Percentiles rank a stretch among this genome's conserved stretches.
Evolutionary conservation across 2,888 invertebrate species (phyloP).

Genomic region (Meganola albula): DNA sequence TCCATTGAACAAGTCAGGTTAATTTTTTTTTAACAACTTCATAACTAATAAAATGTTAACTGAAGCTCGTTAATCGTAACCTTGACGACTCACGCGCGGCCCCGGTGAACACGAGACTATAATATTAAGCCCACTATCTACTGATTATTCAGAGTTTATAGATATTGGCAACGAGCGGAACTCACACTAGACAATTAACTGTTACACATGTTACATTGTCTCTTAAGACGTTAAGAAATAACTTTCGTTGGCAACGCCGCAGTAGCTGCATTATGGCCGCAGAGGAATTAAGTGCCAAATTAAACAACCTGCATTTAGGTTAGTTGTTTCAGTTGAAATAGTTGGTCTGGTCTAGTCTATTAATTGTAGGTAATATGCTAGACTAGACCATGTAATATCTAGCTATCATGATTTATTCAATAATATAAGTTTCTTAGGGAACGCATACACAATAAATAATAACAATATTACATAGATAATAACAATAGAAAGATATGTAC

Average conservation of each 20-base stretch:
- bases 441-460: too few relatives aligned
- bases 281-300: slow-evolving; percentile 51
- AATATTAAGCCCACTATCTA: too few relatives aligned
- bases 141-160: slow-evolving; percentile 61
- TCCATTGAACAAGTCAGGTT: slow-evolving; percentile 19
- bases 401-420: too few relatives aligned
- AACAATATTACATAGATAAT: too few relatives aligned
- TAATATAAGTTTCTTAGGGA: too few relatives aligned
- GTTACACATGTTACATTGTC: slow-evolving; percentile 59
- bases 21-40: slow-evolving; percentile 19
- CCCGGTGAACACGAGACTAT: slow-evolving; percentile 36
- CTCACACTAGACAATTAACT: slow-evolving; percentile 48
- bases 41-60: slow-evolving; percentile 29
- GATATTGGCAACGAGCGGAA: slow-evolving; percentile 56
- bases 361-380: too few relatives aligned
- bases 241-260: slow-evolving; percentile 55
- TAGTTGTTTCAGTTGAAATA: slow-evolving; percentile 18
- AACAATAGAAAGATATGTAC: too few relatives aligned
- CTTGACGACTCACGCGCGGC: slow-evolving; percentile 39
- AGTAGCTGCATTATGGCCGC: slow-evolving; percentile 31
- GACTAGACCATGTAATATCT: too few relatives aligned
- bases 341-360: slow-evolving; percentile 12
- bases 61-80: slow-evolving; percentile 32
- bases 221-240: slow-evolving; percentile 54
- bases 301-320: slow-evolving; percentile 30